phyloP scores from a whole-genome alignment of 2,888 invertebrate genomes.

The Heliconius aoede region DNA sequence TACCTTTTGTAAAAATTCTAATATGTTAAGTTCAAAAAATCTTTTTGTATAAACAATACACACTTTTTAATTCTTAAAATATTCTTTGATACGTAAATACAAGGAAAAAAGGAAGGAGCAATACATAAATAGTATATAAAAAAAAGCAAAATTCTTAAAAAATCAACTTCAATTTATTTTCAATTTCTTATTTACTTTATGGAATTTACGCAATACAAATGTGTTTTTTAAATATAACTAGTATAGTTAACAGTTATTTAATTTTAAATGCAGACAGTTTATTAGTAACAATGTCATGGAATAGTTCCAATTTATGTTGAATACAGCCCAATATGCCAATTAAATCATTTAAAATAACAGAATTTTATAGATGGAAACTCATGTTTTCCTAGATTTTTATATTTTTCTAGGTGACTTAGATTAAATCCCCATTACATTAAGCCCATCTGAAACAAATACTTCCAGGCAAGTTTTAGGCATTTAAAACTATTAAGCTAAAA shows the following conservation, averaged over 20 bases:
- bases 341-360: constrained; percentile 43
- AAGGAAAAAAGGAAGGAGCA: background rate
- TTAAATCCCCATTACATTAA: constrained; percentile 67
- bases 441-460: constrained; percentile 58
- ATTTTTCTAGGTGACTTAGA: constrained; percentile 69
- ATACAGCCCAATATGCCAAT: constrained; percentile 51
- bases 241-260: constrained; percentile 78
- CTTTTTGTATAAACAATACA: no score
- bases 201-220: constrained; percentile 81
- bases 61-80: background rate
- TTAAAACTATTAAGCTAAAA: constrained; percentile 50
- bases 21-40: background rate
- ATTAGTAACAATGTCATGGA: constrained; percentile 79
- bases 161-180: constrained; percentile 83
- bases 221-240: constrained; percentile 79
- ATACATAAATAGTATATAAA: constrained; percentile 23
- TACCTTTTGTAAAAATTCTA: background rate
- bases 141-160: constrained; percentile 59
- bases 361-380: constrained; percentile 58
- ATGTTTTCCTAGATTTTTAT: constrained; percentile 53
- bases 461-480: constrained; percentile 79
- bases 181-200: constrained; percentile 73
- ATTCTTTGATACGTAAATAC: background rate
- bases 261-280: constrained; percentile 79
- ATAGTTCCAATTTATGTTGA: constrained; percentile 61